Conservation (phyloP, 2,797 vertebrate species). For the Todus mexicanus region DNA sequence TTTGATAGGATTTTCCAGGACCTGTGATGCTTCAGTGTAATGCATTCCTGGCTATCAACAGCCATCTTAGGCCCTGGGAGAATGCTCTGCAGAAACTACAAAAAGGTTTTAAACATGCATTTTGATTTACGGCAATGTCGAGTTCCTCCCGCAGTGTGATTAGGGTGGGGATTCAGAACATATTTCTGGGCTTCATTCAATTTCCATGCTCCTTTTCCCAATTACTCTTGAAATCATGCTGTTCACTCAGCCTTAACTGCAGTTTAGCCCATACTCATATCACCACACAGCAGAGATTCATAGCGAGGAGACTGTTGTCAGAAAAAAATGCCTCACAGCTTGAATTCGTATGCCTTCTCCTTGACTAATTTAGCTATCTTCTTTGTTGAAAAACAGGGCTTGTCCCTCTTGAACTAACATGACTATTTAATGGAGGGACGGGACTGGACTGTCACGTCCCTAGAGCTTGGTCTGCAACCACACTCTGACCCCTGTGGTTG, state of each 20-base stretch:
- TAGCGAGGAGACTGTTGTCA: neutral
- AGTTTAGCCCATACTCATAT: neutral
- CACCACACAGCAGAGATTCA: neutral
- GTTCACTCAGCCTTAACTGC: neutral
- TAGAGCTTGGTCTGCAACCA: neutral
- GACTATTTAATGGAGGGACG: neutral
- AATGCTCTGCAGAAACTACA: neutral
- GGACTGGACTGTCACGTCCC: neutral
- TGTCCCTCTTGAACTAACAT: neutral
- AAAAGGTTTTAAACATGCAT: neutral
- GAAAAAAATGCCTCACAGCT: neutral
- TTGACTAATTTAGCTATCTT: neutral
- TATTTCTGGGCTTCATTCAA: conserved; percentile 13
- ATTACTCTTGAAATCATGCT: conserved; percentile 2
- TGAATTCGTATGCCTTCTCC: neutral
- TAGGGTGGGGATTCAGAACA: conserved; percentile 6
- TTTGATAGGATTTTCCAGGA: conserved; percentile 43
- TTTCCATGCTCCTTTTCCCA: neutral
- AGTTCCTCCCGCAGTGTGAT: neutral
- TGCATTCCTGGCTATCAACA: conserved; percentile 38
- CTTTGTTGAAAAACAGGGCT: neutral
- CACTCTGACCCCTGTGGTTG: neutral
- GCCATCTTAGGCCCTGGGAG: neutral
- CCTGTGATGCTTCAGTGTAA: conserved; percentile 15
- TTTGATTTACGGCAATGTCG: neutral